A percentile compares a stretch with the other conserved stretches of the same genome.
phyloP scores from a whole-genome alignment of 64 coral and sea anemone genomes.

The Pocillopora verrucosa region DNA sequence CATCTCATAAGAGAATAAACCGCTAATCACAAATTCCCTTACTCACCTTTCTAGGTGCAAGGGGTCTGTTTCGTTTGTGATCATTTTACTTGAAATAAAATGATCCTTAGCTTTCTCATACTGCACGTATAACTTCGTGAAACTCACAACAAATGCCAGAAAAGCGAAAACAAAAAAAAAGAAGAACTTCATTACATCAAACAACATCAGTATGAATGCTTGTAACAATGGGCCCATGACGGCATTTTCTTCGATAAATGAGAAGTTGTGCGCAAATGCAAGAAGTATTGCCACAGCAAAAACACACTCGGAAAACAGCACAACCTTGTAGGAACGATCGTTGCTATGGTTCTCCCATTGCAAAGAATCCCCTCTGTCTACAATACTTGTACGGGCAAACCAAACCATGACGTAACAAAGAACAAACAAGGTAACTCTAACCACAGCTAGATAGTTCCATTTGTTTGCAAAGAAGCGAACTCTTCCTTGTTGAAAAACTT shows the following conservation, averaged over 20 bases:
- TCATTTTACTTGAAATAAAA: background rate
- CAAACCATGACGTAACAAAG: background rate
- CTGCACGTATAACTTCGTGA: slow-evolving; percentile 11
- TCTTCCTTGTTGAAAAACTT: background rate
- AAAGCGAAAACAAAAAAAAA: slow-evolving; percentile 23
- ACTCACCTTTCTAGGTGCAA: background rate
- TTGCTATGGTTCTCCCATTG: background rate
- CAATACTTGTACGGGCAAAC: background rate
- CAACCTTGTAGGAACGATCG: background rate
- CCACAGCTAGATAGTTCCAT: background rate
- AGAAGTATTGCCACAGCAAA: background rate
- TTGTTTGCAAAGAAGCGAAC: background rate
- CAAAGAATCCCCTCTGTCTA: background rate
- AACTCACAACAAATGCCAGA: slow-evolving; percentile 19
- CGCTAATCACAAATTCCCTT: too few species aligned
- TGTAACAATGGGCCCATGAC: slow-evolving; percentile 7
- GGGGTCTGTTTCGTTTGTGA: background rate
- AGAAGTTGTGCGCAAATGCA: slow-evolving; percentile 3
- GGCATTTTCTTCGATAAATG: background rate
- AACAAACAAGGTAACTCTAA: background rate
- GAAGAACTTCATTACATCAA: slow-evolving; percentile 11
- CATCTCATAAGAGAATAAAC: too few species aligned
- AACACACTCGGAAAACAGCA: slow-evolving; percentile 7
- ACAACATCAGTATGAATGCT: slow-evolving; percentile 6
- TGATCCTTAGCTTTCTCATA: background rate